phyloP scores from a whole-genome alignment of 1,140 invertebrate species.

The Drosophila tropicalis region DNA sequence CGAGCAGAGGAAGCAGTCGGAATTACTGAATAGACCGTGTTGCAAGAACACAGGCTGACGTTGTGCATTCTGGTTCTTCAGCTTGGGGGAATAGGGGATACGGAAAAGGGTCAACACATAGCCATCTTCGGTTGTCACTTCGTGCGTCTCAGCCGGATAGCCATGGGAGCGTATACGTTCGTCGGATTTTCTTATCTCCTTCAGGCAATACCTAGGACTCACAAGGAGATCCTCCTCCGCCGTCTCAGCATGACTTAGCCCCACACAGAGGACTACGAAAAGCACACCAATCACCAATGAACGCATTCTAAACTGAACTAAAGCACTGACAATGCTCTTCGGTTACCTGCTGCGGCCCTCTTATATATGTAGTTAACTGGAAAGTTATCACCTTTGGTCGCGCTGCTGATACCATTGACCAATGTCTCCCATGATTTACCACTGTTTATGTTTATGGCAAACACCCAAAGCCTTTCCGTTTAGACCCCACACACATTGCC shows the following conservation, averaged over 20 bases:
- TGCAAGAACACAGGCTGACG: conserved; percentile 61
- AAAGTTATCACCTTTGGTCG: background rate
- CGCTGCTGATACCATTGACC: background rate
- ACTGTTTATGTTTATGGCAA: background rate
- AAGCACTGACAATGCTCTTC: background rate
- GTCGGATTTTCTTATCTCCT: conserved; percentile 50
- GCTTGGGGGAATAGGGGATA: conserved; percentile 68
- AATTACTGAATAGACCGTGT: conserved; percentile 75
- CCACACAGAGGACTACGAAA: conserved; percentile 38
- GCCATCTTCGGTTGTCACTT: conserved; percentile 58
- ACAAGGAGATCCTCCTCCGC: conserved; percentile 29
- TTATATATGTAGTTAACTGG: conserved; percentile 1
- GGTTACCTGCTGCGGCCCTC: background rate
- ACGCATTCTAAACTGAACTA: background rate
- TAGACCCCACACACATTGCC: background rate
- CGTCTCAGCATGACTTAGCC: conserved; percentile 27
- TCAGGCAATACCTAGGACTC: conserved; percentile 27
- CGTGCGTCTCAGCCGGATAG: conserved; percentile 61
- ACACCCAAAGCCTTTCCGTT: background rate
- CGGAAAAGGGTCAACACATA: conserved; percentile 67
- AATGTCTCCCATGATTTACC: background rate
- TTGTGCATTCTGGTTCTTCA: conserved; percentile 39
- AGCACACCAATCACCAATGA: conserved; percentile 18
- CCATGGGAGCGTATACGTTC: conserved; percentile 61
- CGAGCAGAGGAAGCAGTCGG: conserved; percentile 59